Conservation (phyloP, 2,888 invertebrate species). For the Lasius platythorax region DNA sequence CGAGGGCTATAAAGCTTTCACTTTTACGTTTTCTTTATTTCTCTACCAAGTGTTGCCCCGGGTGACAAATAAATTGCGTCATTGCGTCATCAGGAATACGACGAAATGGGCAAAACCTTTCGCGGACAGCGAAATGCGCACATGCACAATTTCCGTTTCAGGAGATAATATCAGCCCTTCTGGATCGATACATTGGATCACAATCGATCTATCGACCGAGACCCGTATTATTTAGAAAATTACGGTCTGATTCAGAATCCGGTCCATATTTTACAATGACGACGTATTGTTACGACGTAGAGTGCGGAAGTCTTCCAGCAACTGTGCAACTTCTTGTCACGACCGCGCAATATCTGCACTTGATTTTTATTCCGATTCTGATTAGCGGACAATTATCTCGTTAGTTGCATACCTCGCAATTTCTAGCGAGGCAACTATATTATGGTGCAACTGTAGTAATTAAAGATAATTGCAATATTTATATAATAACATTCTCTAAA, state of each 20-base stretch:
- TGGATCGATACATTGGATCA: conserved; percentile 13
- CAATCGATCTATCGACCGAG: conserved; percentile 16
- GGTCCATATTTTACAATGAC: conserved; percentile 18
- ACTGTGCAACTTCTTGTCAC: conserved; percentile 7
- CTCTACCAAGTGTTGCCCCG: background rate
- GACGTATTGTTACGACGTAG: conserved; percentile 23
- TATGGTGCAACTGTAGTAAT: conserved; percentile 7
- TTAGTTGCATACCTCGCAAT: background rate
- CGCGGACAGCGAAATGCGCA: conserved; percentile 18
- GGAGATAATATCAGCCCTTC: conserved; percentile 38
- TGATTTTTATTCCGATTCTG: background rate
- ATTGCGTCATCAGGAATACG: conserved; percentile 25
- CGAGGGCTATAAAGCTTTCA: conserved; percentile 12
- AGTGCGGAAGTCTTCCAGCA: conserved; percentile 28
- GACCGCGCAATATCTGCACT: background rate
- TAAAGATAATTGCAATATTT: conserved; percentile 13
- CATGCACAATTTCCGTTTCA: conserved; percentile 24
- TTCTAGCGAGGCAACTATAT: background rate
- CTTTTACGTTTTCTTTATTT: conserved; percentile 16
- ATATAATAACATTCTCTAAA: conserved; percentile 20
- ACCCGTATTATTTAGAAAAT: conserved; percentile 42
- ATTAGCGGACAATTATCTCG: conserved; percentile 19
- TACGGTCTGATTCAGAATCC: background rate
- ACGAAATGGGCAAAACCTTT: conserved; percentile 27
- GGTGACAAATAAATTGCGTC: conserved; percentile 47